Conservation (phyloP, 2,113 vertebrate genomes). For the Nibea albiflora region DNA sequence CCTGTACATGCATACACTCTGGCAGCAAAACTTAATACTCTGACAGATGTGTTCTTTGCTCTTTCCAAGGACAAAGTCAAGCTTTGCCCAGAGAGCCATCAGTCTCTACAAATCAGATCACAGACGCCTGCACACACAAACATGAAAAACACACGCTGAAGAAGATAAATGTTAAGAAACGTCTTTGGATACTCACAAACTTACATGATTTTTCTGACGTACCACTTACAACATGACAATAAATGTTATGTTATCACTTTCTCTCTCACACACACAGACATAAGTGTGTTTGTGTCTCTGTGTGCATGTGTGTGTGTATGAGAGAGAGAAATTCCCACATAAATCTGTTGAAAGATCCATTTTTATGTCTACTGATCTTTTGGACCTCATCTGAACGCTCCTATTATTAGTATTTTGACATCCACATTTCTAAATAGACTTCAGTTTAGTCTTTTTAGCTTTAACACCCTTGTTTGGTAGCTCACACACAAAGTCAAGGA, state of each 20-base stretch:
- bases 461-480: not conserved
- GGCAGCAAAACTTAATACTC: slow-evolving; percentile 15
- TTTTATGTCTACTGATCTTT: not conserved
- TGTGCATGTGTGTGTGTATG: not conserved
- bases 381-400: not conserved
- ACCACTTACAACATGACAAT: not conserved
- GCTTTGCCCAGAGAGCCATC: slow-evolving; percentile 45
- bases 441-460: not conserved
- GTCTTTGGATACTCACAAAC: not conserved
- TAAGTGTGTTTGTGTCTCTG: not conserved
- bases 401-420: not conserved
- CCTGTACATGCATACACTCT: slow-evolving; percentile 1
- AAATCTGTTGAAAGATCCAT: not conserved
- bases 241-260: not conserved
- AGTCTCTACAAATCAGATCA: slow-evolving; percentile 65
- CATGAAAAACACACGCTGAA: slow-evolving; percentile 10
- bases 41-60: slow-evolving; percentile 35
- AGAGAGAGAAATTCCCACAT: not conserved
- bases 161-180: slow-evolving; percentile 29
- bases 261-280: not conserved
- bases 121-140: slow-evolving; percentile 32
- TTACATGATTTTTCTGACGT: not conserved
- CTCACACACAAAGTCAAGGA: slow-evolving; percentile 21
- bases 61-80: slow-evolving; percentile 65
- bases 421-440: not conserved